phyloP scores from a whole-genome alignment of 2,888 invertebrate genomes.

The Leucophora obtusa region DNA sequence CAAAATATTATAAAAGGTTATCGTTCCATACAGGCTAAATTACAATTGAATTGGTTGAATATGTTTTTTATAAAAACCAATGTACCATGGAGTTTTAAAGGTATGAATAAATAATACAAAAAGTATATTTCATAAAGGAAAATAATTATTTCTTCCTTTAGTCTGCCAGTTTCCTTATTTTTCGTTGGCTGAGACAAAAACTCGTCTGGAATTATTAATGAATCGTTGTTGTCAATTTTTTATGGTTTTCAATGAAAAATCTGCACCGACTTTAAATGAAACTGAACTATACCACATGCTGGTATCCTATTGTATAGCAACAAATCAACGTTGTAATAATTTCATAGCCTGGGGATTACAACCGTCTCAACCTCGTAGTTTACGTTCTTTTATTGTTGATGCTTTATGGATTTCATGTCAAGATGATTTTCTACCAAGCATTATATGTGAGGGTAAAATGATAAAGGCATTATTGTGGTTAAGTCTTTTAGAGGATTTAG shows the following conservation, averaged over 20 bases:
- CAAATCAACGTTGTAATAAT: slow-evolving; percentile 75
- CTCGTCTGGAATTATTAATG: slow-evolving; percentile 75
- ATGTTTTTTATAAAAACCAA: slow-evolving; percentile 70
- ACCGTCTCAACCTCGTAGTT: slow-evolving; percentile 73
- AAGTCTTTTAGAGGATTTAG: slow-evolving; percentile 73
- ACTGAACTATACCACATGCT: slow-evolving; percentile 75
- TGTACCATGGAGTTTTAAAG: slow-evolving; percentile 68
- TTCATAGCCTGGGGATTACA: slow-evolving; percentile 78
- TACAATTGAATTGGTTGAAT: slow-evolving; percentile 74
- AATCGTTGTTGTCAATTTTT: slow-evolving; percentile 77
- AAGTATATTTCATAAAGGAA: neutral
- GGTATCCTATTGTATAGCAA: slow-evolving; percentile 74
- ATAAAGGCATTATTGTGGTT: slow-evolving; percentile 76
- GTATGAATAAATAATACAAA: slow-evolving; percentile 58
- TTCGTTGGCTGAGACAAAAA: slow-evolving; percentile 72
- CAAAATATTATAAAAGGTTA: slow-evolving; percentile 72
- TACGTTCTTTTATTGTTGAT: slow-evolving; percentile 76
- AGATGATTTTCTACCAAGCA: slow-evolving; percentile 71
- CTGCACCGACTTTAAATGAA: slow-evolving; percentile 73
- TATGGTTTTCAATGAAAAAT: slow-evolving; percentile 71
- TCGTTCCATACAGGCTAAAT: slow-evolving; percentile 74
- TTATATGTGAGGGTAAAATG: slow-evolving; percentile 77
- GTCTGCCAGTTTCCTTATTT: slow-evolving; percentile 69
- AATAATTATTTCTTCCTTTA: slow-evolving; percentile 36
- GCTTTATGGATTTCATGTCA: slow-evolving; percentile 72